These are phyloP conservation scores for Heteronetta atricapilla DNA, from an alignment of 2,113 vertebrate genomes.

Conservation along the genomic window DNA sequence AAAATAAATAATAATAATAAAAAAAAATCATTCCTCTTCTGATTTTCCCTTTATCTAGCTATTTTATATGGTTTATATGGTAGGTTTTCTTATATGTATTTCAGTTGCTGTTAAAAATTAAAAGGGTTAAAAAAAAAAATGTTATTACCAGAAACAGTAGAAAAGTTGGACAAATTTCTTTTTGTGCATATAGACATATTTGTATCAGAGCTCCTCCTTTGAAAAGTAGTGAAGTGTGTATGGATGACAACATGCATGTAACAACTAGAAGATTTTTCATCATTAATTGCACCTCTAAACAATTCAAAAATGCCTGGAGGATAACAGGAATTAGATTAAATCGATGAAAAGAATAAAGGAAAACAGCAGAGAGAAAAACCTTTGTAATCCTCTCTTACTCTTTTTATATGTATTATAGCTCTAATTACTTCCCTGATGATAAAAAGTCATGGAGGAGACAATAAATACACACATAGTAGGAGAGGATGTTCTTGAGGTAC, in stretches of 20 bases:
- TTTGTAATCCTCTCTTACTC: slow-evolving; percentile 31
- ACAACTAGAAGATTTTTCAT: slow-evolving; percentile 55
- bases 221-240: slow-evolving; percentile 10
- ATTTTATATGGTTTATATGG: slow-evolving; percentile 51
- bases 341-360: slow-evolving; percentile 53
- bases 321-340: slow-evolving; percentile 48
- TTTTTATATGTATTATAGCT: slow-evolving; percentile 34
- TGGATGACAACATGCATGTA: slow-evolving; percentile 45
- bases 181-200: neutral
- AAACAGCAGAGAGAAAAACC: slow-evolving; percentile 1
- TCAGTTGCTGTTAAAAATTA: neutral
- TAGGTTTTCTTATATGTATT: slow-evolving; percentile 12
- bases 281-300: slow-evolving; percentile 60
- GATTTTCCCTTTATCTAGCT: slow-evolving; percentile 71
- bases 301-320: slow-evolving; percentile 55
- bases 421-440: slow-evolving; percentile 37
- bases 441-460: neutral
- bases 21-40: slow-evolving; percentile 72
- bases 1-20: no score
- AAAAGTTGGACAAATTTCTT: neutral
- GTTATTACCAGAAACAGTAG: neutral
- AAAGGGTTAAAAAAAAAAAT: neutral
- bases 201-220: slow-evolving; percentile 26
- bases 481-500: neutral
- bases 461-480: neutral